Conservation (phyloP, 2,888 invertebrate genomes). For the Synanthedon formicaeformis region DNA sequence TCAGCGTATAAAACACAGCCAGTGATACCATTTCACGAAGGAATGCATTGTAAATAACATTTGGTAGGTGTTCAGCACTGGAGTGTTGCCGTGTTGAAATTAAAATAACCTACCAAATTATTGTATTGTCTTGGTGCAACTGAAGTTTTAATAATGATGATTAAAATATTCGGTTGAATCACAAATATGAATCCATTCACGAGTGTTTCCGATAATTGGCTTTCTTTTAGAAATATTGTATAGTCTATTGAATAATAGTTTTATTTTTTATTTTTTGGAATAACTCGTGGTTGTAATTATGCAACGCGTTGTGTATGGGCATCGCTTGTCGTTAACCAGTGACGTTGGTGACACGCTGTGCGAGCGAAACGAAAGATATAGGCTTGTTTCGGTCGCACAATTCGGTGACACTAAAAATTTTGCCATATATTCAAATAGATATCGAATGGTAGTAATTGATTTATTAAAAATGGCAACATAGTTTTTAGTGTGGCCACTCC, state of each 20-base stretch:
- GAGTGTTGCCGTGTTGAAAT: conserved; percentile 36
- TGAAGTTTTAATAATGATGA: conserved; percentile 3
- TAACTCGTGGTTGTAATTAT: conserved; percentile 18
- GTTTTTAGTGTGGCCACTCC: conserved; percentile 28
- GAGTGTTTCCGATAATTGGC: neutral
- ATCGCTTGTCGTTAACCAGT: conserved; percentile 67
- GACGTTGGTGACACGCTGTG: conserved; percentile 45
- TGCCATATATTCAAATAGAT: conserved; percentile 8
- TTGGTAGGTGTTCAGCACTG: conserved; percentile 55
- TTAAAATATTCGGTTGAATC: conserved; percentile 10
- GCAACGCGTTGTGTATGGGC: conserved; percentile 63
- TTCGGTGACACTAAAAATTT: conserved; percentile 17
- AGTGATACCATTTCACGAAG: conserved; percentile 40
- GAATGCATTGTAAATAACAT: conserved; percentile 67
- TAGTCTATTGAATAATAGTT: conserved; percentile 11
- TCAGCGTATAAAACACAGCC: conserved; percentile 18
- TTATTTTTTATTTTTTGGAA: conserved; percentile 8
- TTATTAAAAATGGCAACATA: conserved; percentile 7
- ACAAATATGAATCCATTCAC: conserved; percentile 8
- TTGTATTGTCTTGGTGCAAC: conserved; percentile 20
- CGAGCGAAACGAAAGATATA: neutral
- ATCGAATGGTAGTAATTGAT: neutral
- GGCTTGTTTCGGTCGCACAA: conserved; percentile 12
- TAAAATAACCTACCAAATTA: conserved; percentile 46
- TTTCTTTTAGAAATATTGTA: neutral